Evolutionary conservation across 2,797 vertebrate genomes (phyloP), one percentile per base, ranked within the genome.

Genomic region (Pygocentrus nattereri): DNA sequence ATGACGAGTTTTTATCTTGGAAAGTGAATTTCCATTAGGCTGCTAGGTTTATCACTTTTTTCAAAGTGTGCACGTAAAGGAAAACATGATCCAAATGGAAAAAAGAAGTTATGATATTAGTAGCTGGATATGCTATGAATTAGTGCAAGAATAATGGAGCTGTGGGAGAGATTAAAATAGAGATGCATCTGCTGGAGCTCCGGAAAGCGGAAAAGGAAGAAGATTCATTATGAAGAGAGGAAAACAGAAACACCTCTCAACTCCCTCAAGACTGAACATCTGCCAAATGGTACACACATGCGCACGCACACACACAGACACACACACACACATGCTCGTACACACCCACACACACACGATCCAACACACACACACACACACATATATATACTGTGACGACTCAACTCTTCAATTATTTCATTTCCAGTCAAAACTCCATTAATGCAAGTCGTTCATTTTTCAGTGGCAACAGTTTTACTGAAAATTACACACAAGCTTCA

Each of bases 141-240:
- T 74, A 73, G 50, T 73, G 61, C 50, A 8, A 12, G 3, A n/a
- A 74, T 65, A 58, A 58, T 44, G 61, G 58, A 76, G 62, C 41
- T 58, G 31, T 15, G 49, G 30, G 50, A 52, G 59, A 61, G 56
- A 68, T 73, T 44, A 67, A 82, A 78, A 58, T 50, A 74, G 69
- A 34, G 62, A n/a, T 74, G 70, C 61, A 78, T 61, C 81, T 78
- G 61, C 41, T 25, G 16, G 44, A 49, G 70, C 30, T 54, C 41
- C 27, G 52, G 61, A 49, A 4, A 31, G 50, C 74, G 76, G 38
- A 84, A 82, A 59, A 78, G 81, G 71, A 62, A 74, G 64, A 38
- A 62, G 61, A 61, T 72, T 62, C 30, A 62, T 74, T 30, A 78
- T 49, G 31, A 76, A 64, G 41, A 62, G 41, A 52, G 52, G 72